Percentiles rank a stretch among this genome's conserved stretches.
These are phyloP conservation scores for Scolopax rusticola DNA, from an alignment of 2,797 vertebrate genomes.

Conservation along the genomic window DNA sequence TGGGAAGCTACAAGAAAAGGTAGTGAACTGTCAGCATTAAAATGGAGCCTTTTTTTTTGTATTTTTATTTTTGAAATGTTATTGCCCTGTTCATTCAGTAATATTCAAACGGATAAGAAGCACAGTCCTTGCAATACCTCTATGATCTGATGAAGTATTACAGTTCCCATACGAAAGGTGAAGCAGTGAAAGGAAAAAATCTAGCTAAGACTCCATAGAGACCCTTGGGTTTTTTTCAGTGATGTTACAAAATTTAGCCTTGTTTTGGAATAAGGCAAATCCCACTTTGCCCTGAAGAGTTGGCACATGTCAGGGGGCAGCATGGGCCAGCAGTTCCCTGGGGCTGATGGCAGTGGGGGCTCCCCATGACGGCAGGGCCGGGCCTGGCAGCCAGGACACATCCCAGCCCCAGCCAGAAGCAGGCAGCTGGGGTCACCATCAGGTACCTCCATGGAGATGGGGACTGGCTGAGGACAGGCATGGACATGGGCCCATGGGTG, in stretches of 20 bases:
- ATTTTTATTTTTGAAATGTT: background rate
- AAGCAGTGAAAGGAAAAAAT: background rate
- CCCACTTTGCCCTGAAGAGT: background rate
- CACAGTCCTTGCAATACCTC: background rate
- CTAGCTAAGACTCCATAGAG: background rate
- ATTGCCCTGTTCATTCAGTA: background rate
- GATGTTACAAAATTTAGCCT: background rate
- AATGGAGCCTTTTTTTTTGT: background rate
- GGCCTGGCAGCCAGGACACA: background rate
- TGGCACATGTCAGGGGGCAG: no score
- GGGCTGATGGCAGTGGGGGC: background rate
- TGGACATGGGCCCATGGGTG: rapidly evolving
- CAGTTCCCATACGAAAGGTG: background rate
- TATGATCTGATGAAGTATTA: background rate
- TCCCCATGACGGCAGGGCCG: rapidly evolving
- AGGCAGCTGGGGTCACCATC: no score
- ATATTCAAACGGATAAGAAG: background rate
- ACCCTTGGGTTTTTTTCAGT: background rate
- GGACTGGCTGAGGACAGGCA: background rate
- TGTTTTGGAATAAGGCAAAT: background rate
- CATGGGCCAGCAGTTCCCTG: background rate
- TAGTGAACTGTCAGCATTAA: background rate
- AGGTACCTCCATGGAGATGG: background rate
- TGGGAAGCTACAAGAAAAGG: background rate
- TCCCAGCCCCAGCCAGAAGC: background rate